A percentile compares a stretch with the other conserved stretches of the same genome.
These are phyloP conservation scores for Dysdera silvatica DNA, from an alignment of 1,140 invertebrate species.

Conservation along the genomic window DNA sequence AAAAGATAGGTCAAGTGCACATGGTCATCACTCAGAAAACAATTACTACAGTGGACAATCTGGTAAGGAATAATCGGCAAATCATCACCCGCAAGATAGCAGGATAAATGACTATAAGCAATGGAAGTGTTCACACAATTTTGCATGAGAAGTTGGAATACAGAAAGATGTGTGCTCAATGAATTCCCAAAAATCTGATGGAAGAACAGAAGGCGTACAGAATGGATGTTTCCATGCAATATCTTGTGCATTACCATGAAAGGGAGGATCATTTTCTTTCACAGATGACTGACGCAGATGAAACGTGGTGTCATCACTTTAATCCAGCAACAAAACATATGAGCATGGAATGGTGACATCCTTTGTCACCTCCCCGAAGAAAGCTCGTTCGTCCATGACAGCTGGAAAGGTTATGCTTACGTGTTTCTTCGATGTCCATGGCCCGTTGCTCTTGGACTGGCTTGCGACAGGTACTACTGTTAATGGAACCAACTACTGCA, in stretches of 20 bases:
- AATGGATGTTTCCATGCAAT: not conserved
- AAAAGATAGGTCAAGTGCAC: not conserved
- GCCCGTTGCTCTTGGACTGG: not conserved
- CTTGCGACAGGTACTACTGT: not conserved
- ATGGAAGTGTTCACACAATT: too few relatives aligned
- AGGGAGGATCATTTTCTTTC: not conserved
- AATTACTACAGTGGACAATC: too few relatives aligned
- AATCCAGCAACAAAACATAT: not conserved
- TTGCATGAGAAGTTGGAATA: too few relatives aligned
- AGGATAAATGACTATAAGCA: too few relatives aligned
- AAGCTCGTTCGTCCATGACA: not conserved
- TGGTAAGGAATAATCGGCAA: too few relatives aligned
- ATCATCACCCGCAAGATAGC: too few relatives aligned
- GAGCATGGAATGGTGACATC: not conserved
- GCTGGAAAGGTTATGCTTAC: not conserved
- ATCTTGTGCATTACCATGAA: not conserved
- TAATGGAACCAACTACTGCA: not conserved
- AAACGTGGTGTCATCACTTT: conserved; percentile 12
- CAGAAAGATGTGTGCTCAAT: not conserved
- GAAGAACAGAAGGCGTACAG: not conserved
- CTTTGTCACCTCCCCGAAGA: not conserved
- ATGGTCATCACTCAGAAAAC: too few relatives aligned
- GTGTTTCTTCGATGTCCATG: not conserved
- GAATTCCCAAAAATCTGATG: not conserved
- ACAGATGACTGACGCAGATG: not conserved